Evolutionary conservation across 2,888 invertebrate species (phyloP).

Genomic region (Geophilus truncorum): DNA sequence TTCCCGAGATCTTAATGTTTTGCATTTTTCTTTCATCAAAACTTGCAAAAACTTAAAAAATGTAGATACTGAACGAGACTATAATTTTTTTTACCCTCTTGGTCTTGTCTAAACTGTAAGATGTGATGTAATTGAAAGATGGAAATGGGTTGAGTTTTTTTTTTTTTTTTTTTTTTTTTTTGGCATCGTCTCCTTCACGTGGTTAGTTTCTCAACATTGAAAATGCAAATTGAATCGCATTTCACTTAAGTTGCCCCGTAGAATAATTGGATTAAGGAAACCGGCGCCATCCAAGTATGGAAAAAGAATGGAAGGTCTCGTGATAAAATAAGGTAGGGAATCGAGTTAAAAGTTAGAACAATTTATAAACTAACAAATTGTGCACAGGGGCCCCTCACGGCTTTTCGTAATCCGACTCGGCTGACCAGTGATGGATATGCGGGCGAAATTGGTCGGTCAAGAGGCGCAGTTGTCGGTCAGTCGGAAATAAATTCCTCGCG

Average conservation of each 20-base stretch:
- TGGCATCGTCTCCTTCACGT: neutral
- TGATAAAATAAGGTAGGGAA: neutral
- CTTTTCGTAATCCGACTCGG: neutral
- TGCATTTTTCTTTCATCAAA: too few species aligned
- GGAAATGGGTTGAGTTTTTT: neutral
- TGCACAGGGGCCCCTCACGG: neutral
- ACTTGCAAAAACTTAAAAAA: too few species aligned
- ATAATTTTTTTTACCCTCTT: neutral
- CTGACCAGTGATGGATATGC: neutral
- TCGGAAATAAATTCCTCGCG: neutral
- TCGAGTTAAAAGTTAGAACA: neutral
- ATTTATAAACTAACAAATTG: neutral
- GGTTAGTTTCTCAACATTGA: neutral
- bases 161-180: too few species aligned
- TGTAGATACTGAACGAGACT: too few species aligned
- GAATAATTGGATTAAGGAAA: neutral
- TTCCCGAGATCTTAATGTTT: too few species aligned
- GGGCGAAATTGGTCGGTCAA: neutral
- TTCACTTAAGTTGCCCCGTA: neutral
- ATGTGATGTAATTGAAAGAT: neutral
- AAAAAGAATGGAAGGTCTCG: conserved; percentile 3
- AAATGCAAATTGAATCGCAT: neutral
- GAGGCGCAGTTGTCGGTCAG: neutral
- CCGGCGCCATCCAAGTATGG: neutral
- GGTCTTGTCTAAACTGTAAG: neutral